Evolutionary conservation across 2,797 vertebrate genomes (phyloP).

Genomic region (Centroberyx gerrardi): DNA sequence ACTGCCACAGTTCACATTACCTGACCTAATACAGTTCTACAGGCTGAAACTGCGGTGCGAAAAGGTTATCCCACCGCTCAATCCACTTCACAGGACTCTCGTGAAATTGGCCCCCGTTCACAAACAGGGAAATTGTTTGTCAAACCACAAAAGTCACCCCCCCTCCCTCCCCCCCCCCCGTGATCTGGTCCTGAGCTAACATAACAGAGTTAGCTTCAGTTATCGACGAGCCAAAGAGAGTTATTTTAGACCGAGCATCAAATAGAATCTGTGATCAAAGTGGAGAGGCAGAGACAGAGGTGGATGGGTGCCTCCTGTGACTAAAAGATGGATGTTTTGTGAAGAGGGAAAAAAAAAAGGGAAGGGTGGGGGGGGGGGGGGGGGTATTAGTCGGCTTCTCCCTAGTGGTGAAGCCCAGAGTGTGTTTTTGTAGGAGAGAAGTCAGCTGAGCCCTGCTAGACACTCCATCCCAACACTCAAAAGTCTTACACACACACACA

Average conservation of each 20-base stretch:
- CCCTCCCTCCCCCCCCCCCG: conserved; percentile 35
- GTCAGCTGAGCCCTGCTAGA: conserved; percentile 73
- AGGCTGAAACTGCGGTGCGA: conserved; percentile 20
- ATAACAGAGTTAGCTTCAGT: conserved; percentile 75
- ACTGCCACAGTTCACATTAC: conserved; percentile 28
- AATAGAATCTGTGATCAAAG: conserved; percentile 87
- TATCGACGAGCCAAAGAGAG: conserved; percentile 80
- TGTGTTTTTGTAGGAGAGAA: conserved; percentile 74
- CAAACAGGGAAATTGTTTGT: conserved; percentile 64
- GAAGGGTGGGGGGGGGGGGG: conserved; percentile 68
- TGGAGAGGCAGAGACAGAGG: conserved; percentile 71
- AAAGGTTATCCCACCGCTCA: conserved; percentile 47
- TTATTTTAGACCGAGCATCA: conserved; percentile 83
- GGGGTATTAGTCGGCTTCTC: conserved; percentile 73
- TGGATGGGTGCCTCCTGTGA: conserved; percentile 71
- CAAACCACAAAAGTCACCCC: conserved; percentile 64
- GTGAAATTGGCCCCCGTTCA: conserved; percentile 32
- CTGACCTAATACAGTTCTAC: conserved; percentile 15
- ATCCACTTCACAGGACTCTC: conserved; percentile 51
- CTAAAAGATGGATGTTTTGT: conserved; percentile 73
- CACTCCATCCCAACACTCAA: conserved; percentile 48
- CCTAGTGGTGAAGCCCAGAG: conserved; percentile 72
- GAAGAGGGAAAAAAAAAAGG: conserved; percentile 66
- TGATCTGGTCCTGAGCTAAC: conserved; percentile 70
- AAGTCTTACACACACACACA: conserved; percentile 22